Base-by-base conservation (phyloP, 2,797 vertebrate genomes). In the Bucorvus abyssinicus region DNA sequence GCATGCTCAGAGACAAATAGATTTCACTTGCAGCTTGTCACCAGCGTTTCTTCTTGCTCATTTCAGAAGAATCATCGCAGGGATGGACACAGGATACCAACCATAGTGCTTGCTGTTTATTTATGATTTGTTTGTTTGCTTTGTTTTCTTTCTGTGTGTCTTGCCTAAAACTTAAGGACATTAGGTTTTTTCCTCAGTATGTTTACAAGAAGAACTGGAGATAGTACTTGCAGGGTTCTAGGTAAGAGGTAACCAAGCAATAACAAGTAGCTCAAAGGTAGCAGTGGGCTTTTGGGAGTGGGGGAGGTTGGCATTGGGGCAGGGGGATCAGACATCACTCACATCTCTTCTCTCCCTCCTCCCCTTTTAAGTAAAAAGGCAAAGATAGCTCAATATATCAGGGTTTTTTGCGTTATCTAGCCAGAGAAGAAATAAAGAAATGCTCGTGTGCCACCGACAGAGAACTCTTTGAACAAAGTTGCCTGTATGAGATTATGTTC, bases 41-140 rank as follows among this genome's bases (percentile, higher is more conserved):
- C 22, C 5, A 29, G 32, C 4, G 4, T 0, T 36, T 42, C 65
- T 64, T 19, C 36, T 93, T 44, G 23, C n/a, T 18, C 6, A 8
- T 91, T 93, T 84, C 36, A 63, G 53, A 90, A 65, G 44, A 14
- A 27, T 38, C 18, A 55, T 22, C 23, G 36, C 59, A 74, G 26
- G 45, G 45, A 53, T 10, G 17, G 47, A 50, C 49, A 52, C 12
- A 12, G 30, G 53, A 6, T 26, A 36, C 3, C 69, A 64, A 24
- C 3, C 26, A 7, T 0, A 68, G 5, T 6, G 7, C 2, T 3
- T 40, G 64, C 55, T 32, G 19, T 47, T 17, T 7, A 2, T 18
- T 18, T 23, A 23, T 32, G 13, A 12, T 11, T 57, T 38, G 20
- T 44, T 50, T 30, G 4, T 30, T 21, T 36, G 20, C 12, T 10